Evolutionary conservation across 2,797 vertebrate genomes (phyloP).

Genomic region (Arnoldichthys spilopterus): DNA sequence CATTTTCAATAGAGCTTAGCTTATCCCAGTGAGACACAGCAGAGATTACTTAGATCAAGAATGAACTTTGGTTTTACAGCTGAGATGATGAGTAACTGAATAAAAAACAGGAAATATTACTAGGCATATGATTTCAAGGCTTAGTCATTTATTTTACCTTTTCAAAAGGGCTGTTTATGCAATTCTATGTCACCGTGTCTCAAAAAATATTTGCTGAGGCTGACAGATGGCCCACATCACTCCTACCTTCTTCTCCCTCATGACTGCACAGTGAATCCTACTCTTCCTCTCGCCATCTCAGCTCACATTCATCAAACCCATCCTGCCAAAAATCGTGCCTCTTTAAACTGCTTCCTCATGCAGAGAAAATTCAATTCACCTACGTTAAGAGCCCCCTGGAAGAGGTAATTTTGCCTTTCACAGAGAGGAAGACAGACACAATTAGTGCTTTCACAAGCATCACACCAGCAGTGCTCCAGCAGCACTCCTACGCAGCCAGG

Average conservation of each 20-base stretch:
- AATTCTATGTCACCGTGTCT: constrained; percentile 29
- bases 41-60: constrained; percentile 16
- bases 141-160: constrained; percentile 24
- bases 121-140: constrained; percentile 11
- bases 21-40: constrained; percentile 13
- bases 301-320: constrained; percentile 57
- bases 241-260: constrained; percentile 52
- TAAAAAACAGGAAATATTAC: constrained; percentile 19
- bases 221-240: constrained; percentile 56
- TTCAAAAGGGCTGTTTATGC: constrained; percentile 27
- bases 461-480: constrained; percentile 46
- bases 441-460: constrained; percentile 59
- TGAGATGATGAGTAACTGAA: constrained; percentile 9
- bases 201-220: constrained; percentile 49
- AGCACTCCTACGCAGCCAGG: constrained; percentile 41
- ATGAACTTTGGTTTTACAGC: constrained; percentile 20
- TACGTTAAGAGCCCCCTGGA: constrained; percentile 48
- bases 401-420: constrained; percentile 58
- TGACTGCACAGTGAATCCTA: constrained; percentile 49
- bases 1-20: constrained; percentile 3
- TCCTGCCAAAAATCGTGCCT: constrained; percentile 40
- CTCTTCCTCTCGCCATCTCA: constrained; percentile 45
- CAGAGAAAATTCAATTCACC: constrained; percentile 58
- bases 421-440: constrained; percentile 58
- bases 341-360: constrained; percentile 51